phyloP scores from a whole-genome alignment of 2,797 vertebrate genomes.

The Cyclopterus lumpus region DNA sequence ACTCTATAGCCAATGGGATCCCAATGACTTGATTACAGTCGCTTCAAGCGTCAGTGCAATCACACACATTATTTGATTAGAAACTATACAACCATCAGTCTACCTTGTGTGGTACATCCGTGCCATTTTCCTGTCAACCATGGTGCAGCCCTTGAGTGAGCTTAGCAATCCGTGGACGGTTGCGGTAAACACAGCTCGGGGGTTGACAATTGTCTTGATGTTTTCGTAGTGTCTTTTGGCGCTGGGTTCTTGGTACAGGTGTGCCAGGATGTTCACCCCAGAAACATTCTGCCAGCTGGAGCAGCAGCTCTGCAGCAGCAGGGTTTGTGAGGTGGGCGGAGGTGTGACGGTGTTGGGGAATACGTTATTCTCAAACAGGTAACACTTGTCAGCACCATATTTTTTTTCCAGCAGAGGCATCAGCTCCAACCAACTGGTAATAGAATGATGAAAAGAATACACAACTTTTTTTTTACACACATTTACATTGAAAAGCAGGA shows the following conservation, averaged over 20 bases:
- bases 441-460: background rate
- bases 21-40: too few relatives aligned
- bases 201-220: constrained; percentile 66
- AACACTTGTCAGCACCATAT: constrained; percentile 21
- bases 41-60: too few relatives aligned
- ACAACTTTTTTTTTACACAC: background rate
- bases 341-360: constrained; percentile 19
- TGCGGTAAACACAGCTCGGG: constrained; percentile 27
- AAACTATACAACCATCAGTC: too few relatives aligned
- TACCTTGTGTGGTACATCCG: constrained; percentile 66
- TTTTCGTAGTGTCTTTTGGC: background rate
- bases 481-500: background rate
- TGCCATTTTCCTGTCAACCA: constrained; percentile 38
- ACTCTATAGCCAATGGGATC: too few relatives aligned
- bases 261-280: constrained; percentile 66
- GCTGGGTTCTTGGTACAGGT: constrained; percentile 41
- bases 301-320: background rate
- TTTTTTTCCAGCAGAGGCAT: constrained; percentile 52
- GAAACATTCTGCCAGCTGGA: constrained; percentile 34
- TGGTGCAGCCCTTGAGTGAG: fast-evolving
- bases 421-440: constrained; percentile 66
- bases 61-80: background rate
- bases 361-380: constrained; percentile 56
- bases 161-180: constrained; percentile 60
- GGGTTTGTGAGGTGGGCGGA: background rate